Evolutionary conservation across 2,888 invertebrate genomes (phyloP).

Genomic region (Mesochorus sp.): DNA sequence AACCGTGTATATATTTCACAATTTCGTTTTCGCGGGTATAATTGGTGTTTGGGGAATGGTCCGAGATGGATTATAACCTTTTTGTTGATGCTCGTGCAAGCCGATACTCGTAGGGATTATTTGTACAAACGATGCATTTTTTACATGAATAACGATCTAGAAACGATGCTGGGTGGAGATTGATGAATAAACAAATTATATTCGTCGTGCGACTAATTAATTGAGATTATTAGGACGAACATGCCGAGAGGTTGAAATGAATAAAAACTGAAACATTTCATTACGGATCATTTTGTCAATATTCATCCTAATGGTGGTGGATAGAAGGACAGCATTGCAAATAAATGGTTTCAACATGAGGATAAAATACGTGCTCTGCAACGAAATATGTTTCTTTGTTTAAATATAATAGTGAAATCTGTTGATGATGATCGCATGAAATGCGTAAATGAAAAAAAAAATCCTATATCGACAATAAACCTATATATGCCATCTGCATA

Average conservation of each 20-base stretch:
- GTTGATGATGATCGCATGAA: not conserved
- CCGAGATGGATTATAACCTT: not conserved
- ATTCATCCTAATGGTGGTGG: not conserved
- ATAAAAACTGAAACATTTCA: not conserved
- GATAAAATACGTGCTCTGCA: too few species aligned
- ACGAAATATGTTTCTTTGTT: too few species aligned
- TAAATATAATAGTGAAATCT: too few species aligned
- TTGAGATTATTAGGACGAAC: not conserved
- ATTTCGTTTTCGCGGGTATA: not conserved
- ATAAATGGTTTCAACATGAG: too few species aligned
- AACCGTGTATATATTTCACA: too few species aligned
- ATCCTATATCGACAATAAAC: not conserved
- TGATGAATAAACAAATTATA: not conserved
- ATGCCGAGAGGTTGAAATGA: too few species aligned
- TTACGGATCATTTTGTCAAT: not conserved
- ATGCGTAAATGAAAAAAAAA: constrained; percentile 9
- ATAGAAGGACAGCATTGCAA: too few species aligned
- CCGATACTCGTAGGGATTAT: not conserved
- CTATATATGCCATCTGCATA: not conserved
- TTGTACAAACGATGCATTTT: not conserved
- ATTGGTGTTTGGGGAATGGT: not conserved
- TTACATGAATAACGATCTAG: not conserved
- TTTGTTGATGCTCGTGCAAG: not conserved
- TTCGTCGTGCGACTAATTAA: not conserved
- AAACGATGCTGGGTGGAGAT: not conserved